These are phyloP conservation scores for Pluvianellus socialis DNA, from an alignment of 2,113 vertebrate species.

Conservation along the genomic window DNA sequence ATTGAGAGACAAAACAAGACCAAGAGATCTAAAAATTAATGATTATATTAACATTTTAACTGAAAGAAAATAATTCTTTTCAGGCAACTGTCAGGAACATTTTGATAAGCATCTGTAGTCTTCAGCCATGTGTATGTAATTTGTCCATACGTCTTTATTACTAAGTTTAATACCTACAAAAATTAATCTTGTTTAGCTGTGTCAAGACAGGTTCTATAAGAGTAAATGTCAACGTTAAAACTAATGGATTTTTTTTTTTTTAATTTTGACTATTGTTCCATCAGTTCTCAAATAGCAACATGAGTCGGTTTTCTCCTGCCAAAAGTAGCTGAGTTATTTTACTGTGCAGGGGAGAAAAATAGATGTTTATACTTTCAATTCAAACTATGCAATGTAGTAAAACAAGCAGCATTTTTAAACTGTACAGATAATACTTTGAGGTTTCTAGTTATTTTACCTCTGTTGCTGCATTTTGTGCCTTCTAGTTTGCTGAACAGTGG, in stretches of 20 bases:
- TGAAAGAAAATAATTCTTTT: not conserved
- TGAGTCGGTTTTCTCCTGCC: not conserved
- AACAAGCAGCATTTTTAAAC: not conserved
- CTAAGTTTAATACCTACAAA: not conserved
- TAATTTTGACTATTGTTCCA: not conserved
- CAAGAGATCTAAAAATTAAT: not conserved
- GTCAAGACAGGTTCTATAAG: not conserved
- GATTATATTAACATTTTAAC: not conserved
- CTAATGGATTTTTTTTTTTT: not conserved
- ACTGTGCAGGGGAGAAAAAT: not conserved
- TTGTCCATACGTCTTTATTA: not conserved
- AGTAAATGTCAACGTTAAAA: not conserved
- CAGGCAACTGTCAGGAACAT: not conserved
- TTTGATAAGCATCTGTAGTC: not conserved
- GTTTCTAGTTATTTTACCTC: conserved; percentile 71
- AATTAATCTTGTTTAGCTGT: not conserved
- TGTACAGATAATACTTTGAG: accelerated
- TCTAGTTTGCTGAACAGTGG: conserved; percentile 88
- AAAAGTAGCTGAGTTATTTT: not conserved
- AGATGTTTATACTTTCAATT: not conserved
- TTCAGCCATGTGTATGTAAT: not conserved
- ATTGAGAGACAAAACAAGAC: not conserved
- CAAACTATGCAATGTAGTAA: not conserved
- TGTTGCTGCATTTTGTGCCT: conserved; percentile 81
- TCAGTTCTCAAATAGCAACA: not conserved